Conservation (phyloP, 2,888 invertebrate species). For the Cybosia mesomella region DNA sequence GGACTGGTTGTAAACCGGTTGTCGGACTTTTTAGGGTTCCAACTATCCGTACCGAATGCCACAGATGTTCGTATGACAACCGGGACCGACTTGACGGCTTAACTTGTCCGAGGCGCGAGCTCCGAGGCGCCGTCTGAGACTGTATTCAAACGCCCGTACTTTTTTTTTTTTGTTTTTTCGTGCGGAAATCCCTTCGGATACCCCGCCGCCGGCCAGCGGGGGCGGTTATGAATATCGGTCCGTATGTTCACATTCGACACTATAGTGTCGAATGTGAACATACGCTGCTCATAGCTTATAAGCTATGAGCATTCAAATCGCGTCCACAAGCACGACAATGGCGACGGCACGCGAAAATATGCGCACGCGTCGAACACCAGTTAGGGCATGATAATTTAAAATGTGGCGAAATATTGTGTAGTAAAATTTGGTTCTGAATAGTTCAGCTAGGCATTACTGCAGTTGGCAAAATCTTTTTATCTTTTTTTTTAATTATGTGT, state of each 20-base stretch:
- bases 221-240: slow-evolving; percentile 17
- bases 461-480: neutral
- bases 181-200: no score
- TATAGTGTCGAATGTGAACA: no score
- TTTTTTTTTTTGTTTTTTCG: no score
- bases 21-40: no score
- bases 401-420: slow-evolving; percentile 51
- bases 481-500: neutral
- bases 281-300: no score
- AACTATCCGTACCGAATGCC: no score
- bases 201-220: no score
- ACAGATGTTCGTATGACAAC: no score
- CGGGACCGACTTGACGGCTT: no score
- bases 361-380: slow-evolving; percentile 67
- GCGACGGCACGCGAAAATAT: slow-evolving; percentile 78
- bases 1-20: no score
- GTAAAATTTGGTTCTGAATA: slow-evolving; percentile 27
- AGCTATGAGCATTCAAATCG: slow-evolving; percentile 67
- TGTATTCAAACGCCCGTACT: slow-evolving; percentile 1
- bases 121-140: neutral
- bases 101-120: neutral
- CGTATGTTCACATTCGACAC: slow-evolving; percentile 40
- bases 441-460: neutral
- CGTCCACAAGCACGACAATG: slow-evolving; percentile 71
- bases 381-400: slow-evolving; percentile 50